Evolutionary conservation across 2,797 vertebrate genomes (phyloP).

Genomic region (Coregonus suidteri): DNA sequence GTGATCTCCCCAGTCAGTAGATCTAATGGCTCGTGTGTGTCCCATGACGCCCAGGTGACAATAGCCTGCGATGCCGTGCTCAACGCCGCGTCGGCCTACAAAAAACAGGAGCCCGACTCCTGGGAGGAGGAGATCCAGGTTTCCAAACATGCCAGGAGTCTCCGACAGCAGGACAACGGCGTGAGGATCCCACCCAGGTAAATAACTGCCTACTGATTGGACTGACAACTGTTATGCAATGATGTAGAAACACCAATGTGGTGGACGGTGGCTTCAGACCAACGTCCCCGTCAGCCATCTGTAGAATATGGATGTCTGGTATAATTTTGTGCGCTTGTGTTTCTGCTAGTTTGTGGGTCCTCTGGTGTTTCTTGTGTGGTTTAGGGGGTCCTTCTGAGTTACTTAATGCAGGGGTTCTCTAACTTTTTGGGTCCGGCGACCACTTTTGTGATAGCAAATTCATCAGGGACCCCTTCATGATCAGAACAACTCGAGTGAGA

Average conservation of each 20-base stretch:
- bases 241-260: too few relatives aligned
- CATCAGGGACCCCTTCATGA: too few relatives aligned
- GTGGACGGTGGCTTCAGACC: too few relatives aligned
- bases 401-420: too few relatives aligned
- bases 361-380: neutral
- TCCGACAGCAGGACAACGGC: conserved; percentile 90
- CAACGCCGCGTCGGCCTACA: conserved; percentile 90
- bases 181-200: conserved; percentile 95
- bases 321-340: neutral
- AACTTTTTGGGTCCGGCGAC: too few relatives aligned
- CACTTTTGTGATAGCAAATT: too few relatives aligned
- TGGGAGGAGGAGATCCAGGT: conserved; percentile 97
- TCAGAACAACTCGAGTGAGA: too few relatives aligned
- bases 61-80: conserved; percentile 97
- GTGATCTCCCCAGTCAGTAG: neutral
- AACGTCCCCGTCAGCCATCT: too few relatives aligned
- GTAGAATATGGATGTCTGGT: too few relatives aligned
- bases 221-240: too few relatives aligned
- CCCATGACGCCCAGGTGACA: conserved; percentile 84
- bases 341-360: too few relatives aligned
- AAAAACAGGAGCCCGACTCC: conserved; percentile 90
- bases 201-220: too few relatives aligned
- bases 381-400: neutral
- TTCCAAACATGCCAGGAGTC: conserved; percentile 90
- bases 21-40: neutral